Evolutionary conservation across 2,113 vertebrate species (phyloP), one percentile per base, ranked within the genome.

Genomic region (Hystrix cristata): DNA sequence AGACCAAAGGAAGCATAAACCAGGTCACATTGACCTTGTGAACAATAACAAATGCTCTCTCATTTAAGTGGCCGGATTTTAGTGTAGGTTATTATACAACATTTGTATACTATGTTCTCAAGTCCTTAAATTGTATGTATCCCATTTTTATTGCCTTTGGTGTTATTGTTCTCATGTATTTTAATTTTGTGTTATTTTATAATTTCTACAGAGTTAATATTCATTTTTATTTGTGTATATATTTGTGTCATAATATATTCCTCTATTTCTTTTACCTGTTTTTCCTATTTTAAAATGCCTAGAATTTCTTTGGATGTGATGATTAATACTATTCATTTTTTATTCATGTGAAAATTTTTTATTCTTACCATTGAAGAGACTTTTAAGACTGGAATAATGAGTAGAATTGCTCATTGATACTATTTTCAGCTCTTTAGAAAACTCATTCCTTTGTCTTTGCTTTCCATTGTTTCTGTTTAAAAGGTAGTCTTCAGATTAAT

Each of bases 131-230:
- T 89, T 62, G 65, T 84, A 59, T 59, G 48, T 43, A 51, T 23
- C 23, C 27, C 23, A 21, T 83, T 71, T 31, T 51, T 59, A 18
- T 53, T 85, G 21, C 29, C 11, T 59, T 92, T 71, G 6, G 11
- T 62, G 62, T 71, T 84, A 34, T 25, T 64, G 12, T 71, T 89
- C 29, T 79, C 12, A 19, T 46, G 16, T 14, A 60, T 62, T 91
- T 87, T 59, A 91, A 74, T 72, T 79, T 27, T 71, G 13, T 11
- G 43, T 69, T 23, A 88, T 92, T 92, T 84, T 67, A 69, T n/a
- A 46, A 23, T 59, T 72, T 72, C 65, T 67, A 76, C 19, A 16
- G 1, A 69, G 7, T 53, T 19, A 23, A 25, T 51, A 82, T 60
- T 87, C 25, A 65, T 57, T 90, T 55, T 57, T 12, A 71, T 23